Conservation (phyloP, 2,113 vertebrate species). For the Zootoca vivipara region DNA sequence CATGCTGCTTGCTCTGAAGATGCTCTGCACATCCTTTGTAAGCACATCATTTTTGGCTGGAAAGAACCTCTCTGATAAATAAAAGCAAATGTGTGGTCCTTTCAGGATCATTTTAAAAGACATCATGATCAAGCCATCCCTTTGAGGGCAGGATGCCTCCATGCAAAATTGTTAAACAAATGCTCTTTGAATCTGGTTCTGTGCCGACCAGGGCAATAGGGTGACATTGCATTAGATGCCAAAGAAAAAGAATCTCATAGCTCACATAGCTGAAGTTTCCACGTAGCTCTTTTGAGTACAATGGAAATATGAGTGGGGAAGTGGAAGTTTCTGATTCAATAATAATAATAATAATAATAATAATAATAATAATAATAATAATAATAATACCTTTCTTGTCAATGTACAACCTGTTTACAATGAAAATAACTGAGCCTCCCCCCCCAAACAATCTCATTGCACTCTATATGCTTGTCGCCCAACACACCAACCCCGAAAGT, state of each 20-base stretch:
- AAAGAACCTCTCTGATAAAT: conserved; percentile 34
- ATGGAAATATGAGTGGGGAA: not conserved
- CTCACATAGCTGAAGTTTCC: not conserved
- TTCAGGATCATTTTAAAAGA: conserved; percentile 48
- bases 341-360: no score
- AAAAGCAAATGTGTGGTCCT: conserved; percentile 34
- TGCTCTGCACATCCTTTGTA: conserved; percentile 31
- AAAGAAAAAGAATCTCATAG: not conserved
- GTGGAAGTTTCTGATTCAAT: not conserved
- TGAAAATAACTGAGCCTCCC: no score
- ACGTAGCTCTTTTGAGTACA: not conserved
- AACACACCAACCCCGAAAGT: no score
- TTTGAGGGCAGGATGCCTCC: not conserved
- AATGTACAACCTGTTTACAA: no score
- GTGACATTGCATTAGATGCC: not conserved
- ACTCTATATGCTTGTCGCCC: no score
- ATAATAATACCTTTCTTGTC: no score
- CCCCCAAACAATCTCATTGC: no score
- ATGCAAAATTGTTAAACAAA: not conserved
- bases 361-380: no score
- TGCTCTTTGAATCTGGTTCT: not conserved
- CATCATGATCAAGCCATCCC: conserved; percentile 9
- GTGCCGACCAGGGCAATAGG: not conserved
- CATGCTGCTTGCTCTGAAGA: conserved; percentile 43
- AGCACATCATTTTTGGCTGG: conserved; percentile 19